Percentiles rank a stretch among this genome's conserved stretches.
Conservation (phyloP, 2,113 vertebrate species). For the Heterocephalus glaber region DNA sequence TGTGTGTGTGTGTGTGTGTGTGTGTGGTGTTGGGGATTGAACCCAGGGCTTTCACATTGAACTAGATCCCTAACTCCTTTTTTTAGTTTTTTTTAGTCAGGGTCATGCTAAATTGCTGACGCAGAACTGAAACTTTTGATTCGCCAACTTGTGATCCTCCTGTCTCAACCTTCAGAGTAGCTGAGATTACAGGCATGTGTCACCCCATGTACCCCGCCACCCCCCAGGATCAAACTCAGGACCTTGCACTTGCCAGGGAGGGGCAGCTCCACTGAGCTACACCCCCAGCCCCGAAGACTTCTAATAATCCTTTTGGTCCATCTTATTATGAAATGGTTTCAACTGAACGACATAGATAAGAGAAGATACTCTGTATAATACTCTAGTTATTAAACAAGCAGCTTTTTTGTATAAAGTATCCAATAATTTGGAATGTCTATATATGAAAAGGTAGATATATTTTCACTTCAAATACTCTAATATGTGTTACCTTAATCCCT, state of each 20-base stretch:
- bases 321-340: conserved; percentile 37
- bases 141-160: neutral
- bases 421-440: neutral
- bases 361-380: neutral
- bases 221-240: too few species aligned
- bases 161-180: neutral
- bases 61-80: neutral
- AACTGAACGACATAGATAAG: neutral
- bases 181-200: neutral
- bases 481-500: neutral
- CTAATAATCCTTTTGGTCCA: neutral
- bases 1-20: too few species aligned
- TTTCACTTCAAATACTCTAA: conserved; percentile 5
- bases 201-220: too few species aligned
- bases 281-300: neutral
- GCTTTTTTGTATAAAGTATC: neutral
- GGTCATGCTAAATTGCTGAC: neutral
- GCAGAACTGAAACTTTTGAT: neutral
- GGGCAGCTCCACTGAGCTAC: too few species aligned
- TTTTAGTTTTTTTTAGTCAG: neutral
- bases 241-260: too few species aligned
- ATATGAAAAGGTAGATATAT: neutral
- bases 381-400: neutral
- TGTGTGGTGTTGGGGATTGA: neutral
- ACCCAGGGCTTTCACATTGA: neutral